Percentiles rank a stretch among this genome's conserved stretches.
These are phyloP conservation scores for Synaphobranchus kaupii DNA, from an alignment of 2,797 vertebrate species.

Conservation along the genomic window DNA sequence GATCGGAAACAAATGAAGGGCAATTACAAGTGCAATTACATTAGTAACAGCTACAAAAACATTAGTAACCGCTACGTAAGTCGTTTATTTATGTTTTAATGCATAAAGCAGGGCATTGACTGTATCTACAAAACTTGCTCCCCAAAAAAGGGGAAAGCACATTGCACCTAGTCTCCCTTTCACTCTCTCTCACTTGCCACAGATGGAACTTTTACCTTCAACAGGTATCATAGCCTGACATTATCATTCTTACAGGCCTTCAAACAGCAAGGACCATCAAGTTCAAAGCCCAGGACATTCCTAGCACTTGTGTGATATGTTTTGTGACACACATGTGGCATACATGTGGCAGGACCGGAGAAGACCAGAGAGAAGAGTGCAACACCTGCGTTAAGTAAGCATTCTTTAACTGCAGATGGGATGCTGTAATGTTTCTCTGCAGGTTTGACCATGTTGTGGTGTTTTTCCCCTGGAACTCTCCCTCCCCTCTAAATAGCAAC, in stretches of 20 bases:
- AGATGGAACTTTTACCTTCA: not conserved
- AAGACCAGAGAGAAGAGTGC: not conserved
- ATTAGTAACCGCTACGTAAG: not conserved
- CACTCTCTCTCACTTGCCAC: too few species aligned
- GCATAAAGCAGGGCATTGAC: not conserved
- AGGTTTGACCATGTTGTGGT: constrained; percentile 65
- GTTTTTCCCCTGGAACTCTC: constrained; percentile 52
- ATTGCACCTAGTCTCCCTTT: not conserved
- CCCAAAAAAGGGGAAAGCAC: not conserved
- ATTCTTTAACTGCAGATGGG: constrained; percentile 58
- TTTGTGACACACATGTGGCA: not conserved
- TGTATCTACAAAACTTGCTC: not conserved
- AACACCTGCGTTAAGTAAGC: not conserved
- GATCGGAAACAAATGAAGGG: not conserved
- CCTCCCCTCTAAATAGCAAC: constrained; percentile 29
- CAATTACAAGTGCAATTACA: not conserved
- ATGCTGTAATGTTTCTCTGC: constrained; percentile 52
- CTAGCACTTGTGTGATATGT: not conserved
- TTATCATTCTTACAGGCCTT: not conserved
- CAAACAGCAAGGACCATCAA: not conserved
- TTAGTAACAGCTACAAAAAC: not conserved
- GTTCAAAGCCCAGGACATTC: constrained; percentile 13
- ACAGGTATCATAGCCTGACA: not conserved
- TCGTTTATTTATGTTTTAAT: not conserved
- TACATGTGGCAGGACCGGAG: not conserved